Evolutionary conservation across 2,888 invertebrate species (phyloP), one percentile per base, ranked within the genome.

Genomic region (Volucella bombylans): DNA sequence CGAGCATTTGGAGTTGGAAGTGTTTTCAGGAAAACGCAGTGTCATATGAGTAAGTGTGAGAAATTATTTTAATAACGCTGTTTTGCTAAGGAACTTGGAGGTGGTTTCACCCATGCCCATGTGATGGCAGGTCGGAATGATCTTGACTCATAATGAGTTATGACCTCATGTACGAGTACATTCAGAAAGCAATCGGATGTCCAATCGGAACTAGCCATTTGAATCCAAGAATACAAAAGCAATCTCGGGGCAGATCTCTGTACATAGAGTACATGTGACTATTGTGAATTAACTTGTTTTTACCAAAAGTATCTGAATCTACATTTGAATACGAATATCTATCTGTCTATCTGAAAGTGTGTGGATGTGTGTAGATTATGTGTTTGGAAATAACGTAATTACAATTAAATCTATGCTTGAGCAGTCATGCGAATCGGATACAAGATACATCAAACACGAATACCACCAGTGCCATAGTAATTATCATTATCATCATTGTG

Each of bases 321-420:
- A 31, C 31, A 31, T 31, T 6, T 31, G 6, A 31, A 31, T 31
- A 6, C 6, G 18, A 31, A 6, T 31, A 71, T 69, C 62, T 79
- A 57, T 65, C 10, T 38, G 8, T 49, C 11, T 49, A n/a, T 45
- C 11, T 15, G 43, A 23, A 12, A 54, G 12, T 67, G 31, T 65
- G 43, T 59, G 10, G 55, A 49, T 12, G 43, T 38, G 6, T 31
- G 4, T 31, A 31, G 31, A 6, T 1, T 39, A n/a, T 39, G 52
- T 65, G 54, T 69, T 31, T 54, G 31, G 61, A 38, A 61, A 54
- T 68, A 78, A 78, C 55, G 71, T 45, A 82, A 82, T 82, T 78
- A 71, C 74, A 83, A 83, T 83, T 83, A 83, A 83, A 83, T 83
- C 47, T 67, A 65, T 79, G 83, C 65, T 83, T 83, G 83, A 71